A percentile compares a stretch with the other conserved stretches of the same genome.
phyloP scores from a whole-genome alignment of 2,113 vertebrate species.

The Entomyzon cyanotis region DNA sequence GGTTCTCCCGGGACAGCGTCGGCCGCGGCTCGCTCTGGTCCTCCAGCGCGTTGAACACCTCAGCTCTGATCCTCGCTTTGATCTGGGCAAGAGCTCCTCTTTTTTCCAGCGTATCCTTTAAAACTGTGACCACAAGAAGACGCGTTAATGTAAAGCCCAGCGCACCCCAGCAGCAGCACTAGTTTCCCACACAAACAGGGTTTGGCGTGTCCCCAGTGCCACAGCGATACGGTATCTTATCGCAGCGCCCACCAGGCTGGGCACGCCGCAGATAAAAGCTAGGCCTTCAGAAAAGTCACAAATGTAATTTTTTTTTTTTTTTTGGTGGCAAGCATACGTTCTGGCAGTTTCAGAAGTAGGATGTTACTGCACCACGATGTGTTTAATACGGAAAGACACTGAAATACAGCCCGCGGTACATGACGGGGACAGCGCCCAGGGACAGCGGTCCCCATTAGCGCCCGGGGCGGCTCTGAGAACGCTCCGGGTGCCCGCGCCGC shows the following conservation, averaged over 20 bases:
- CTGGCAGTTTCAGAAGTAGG: rapidly evolving
- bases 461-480: background rate
- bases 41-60: conserved; percentile 90
- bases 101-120: conserved; percentile 89
- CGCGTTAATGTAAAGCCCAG: background rate
- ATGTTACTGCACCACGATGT: background rate
- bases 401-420: background rate
- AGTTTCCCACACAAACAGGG: rapidly evolving
- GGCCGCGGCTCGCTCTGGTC: conserved; percentile 83
- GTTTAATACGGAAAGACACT: background rate
- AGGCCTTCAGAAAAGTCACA: background rate
- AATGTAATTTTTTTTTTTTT: background rate
- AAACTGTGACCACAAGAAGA: conserved; percentile 70
- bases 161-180: background rate
- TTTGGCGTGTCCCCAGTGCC: rapidly evolving
- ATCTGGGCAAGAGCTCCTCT: conserved; percentile 85
- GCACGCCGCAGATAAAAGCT: rapidly evolving
- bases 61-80: conserved; percentile 89
- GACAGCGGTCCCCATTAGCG: rapidly evolving
- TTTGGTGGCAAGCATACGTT: background rate
- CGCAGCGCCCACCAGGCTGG: rapidly evolving
- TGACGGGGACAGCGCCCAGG: background rate
- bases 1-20: conserved; percentile 83
- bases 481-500: rapidly evolving
- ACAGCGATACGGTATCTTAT: background rate